phyloP scores from a whole-genome alignment of 1,140 invertebrate species.

The Aphis craccivora region DNA sequence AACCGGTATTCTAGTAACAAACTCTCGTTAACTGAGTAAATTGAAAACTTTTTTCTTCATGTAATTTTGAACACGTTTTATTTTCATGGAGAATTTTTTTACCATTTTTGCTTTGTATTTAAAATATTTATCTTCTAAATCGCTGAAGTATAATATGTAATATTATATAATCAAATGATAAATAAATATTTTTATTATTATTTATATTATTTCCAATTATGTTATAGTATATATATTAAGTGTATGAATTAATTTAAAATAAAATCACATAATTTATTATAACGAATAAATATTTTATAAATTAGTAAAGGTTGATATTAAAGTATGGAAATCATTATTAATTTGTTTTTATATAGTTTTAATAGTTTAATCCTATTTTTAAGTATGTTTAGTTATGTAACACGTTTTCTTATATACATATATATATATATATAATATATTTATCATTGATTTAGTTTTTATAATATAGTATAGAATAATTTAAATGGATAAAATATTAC shows the following conservation, averaged over 20 bases:
- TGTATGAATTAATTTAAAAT: not conserved
- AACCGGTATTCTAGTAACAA: conserved; percentile 18
- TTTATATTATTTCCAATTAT: not conserved
- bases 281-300: not conserved
- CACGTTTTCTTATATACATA: not conserved
- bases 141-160: not conserved
- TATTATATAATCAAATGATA: not conserved
- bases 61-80: conserved; percentile 22
- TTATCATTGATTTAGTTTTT: not conserved
- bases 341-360: too few species aligned
- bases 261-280: not conserved
- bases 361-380: too few species aligned
- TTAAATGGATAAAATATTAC: not conserved
- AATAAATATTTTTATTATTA: not conserved
- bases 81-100: not conserved
- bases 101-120: not conserved
- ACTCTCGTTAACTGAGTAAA: conserved; percentile 30
- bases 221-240: not conserved
- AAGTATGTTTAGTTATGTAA: not conserved
- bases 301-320: not conserved
- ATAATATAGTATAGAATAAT: not conserved
- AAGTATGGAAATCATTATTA: not conserved
- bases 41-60: conserved; percentile 28
- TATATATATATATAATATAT: not conserved
- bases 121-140: not conserved